Evolutionary conservation across 2,797 vertebrate genomes (phyloP).

Genomic region (Choloepus didactylus): DNA sequence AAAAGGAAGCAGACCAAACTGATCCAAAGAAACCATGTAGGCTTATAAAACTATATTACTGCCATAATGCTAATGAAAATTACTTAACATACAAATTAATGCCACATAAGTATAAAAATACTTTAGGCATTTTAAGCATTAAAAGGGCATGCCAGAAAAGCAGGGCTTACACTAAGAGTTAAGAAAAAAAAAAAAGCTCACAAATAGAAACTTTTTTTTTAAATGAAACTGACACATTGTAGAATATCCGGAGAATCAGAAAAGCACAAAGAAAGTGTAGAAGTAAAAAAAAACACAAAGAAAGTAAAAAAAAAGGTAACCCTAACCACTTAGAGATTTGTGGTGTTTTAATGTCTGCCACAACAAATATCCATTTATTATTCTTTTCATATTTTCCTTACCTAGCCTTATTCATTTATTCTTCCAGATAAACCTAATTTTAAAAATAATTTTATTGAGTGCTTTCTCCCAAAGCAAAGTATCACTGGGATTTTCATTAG

Average conservation of each 20-base stretch:
- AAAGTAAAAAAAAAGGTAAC: background rate
- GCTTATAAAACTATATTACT: slow-evolving; percentile 24
- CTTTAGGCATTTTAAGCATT: background rate
- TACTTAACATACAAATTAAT: background rate
- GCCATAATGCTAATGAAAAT: slow-evolving; percentile 42
- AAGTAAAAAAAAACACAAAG: slow-evolving; percentile 39
- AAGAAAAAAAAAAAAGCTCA: background rate
- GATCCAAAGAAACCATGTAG: background rate
- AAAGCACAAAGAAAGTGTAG: slow-evolving; percentile 4
- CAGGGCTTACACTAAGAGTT: background rate
- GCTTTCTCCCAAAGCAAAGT: background rate
- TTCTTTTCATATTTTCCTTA: slow-evolving; percentile 12
- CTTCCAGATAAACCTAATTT: slow-evolving; percentile 55
- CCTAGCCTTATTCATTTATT: slow-evolving; percentile 36
- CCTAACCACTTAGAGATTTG: slow-evolving; percentile 17
- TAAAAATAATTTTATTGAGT: slow-evolving; percentile 46
- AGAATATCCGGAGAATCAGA: slow-evolving; percentile 41
- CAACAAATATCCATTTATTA: slow-evolving; percentile 39
- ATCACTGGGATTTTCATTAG: slow-evolving; percentile 46
- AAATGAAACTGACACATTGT: slow-evolving; percentile 28
- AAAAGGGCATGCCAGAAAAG: background rate
- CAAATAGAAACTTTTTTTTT: background rate
- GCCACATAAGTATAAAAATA: slow-evolving; percentile 1
- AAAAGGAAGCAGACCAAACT: slow-evolving; percentile 11
- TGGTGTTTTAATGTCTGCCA: slow-evolving; percentile 12